Base-by-base conservation (phyloP, 2,113 vertebrate genomes). In the Todiramphus saurophagus region DNA sequence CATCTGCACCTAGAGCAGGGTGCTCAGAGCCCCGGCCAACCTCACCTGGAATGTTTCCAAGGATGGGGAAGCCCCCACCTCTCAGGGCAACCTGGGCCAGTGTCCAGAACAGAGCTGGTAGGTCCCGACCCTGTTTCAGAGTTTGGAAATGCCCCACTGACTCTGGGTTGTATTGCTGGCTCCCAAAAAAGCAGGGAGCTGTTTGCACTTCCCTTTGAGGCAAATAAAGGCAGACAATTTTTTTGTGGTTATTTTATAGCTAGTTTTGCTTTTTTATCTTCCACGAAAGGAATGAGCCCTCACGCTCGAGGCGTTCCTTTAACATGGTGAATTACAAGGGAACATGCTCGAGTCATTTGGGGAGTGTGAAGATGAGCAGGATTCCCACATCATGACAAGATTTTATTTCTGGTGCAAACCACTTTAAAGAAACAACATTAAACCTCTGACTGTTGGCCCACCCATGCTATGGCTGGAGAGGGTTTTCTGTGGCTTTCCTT, bases 301-400 rank as follows among this genome's bases (percentile, higher is more conserved):
- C 20, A 18, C 37, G 63, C 20, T 58, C 7, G 1, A 39, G 35
- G 28, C 15, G 14, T 74, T 89, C 60, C 63, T 27, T 4, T 23
- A 33, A 11, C 35, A 46, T 1, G 0, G 7, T 13, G 67, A 27
- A 13, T 24, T 77, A n/a, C 12, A 66, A 67, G 74, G 39, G 17
- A 90, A 59, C 2, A 7, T 2, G 3, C 16, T 43, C 3, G 1
- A 68, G 43, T 50, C 12, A 44, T 63, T 21, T 76, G 5, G 16
- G 46, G 25, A 35, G 4, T 1, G n/a, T 30, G 68, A 56, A 7
- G 35, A 77, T 25, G 17, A 68, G 21, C 0, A 0, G 18, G 5
- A 18, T 23, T 86, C 63, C 66, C 51, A 25, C 41, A 46, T 5
- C 27, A 11, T 4, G 11, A 10, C 28, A 28, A 31, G 11, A 6